Base-by-base conservation (phyloP, 2,797 vertebrate genomes). In the Premnoplex brunnescens region DNA sequence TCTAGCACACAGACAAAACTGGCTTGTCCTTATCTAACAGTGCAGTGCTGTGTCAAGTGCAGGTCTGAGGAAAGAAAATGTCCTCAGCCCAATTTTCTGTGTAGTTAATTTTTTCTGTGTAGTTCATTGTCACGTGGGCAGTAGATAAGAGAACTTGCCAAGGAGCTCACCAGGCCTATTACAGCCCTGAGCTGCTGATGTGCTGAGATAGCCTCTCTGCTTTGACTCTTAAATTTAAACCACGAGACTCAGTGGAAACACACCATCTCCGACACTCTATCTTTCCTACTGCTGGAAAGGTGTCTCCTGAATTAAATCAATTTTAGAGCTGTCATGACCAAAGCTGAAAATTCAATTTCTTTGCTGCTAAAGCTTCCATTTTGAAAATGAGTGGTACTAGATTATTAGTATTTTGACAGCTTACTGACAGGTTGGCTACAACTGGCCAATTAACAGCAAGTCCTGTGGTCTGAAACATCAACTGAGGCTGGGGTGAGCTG, bases 371-470 rank as follows among this genome's bases (percentile, higher is more conserved):
- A 94, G 86, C 19, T 46, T 91, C 58, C 63, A 78, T 49, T 82
- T 84, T 81, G 77, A 91, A 96, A 93, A 94, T 30, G 27, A 91
- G 51, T 60, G 41, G 49, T 51, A 21, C 22, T 72, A 58, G 56
- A 72, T 79, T 64, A 91, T 94, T 77, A 88, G 39, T 94, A 77
- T 93, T 95, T 87, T 95, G 93, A 89, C 95, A 95, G 26, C 10
- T 90, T 69, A 66, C 56, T 88, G 94, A 80, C 92, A 95, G 49
- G 21, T 24, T 62, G 46, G 77, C 72, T 89, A 69, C 48, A 60
- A 88, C 55, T 44, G 51, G 55, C 64, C 86, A 90, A 73, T 92
- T 92, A 94, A 66, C 54, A 56, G 27, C 24, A 68, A 81, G 41
- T 44, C 36, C 55, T 59, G 46, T 13, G 18, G 48, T 67, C 60